These are phyloP conservation scores for Tenthredo scrophulariae DNA, from an alignment of 2,888 invertebrate genomes.

Conservation along the genomic window DNA sequence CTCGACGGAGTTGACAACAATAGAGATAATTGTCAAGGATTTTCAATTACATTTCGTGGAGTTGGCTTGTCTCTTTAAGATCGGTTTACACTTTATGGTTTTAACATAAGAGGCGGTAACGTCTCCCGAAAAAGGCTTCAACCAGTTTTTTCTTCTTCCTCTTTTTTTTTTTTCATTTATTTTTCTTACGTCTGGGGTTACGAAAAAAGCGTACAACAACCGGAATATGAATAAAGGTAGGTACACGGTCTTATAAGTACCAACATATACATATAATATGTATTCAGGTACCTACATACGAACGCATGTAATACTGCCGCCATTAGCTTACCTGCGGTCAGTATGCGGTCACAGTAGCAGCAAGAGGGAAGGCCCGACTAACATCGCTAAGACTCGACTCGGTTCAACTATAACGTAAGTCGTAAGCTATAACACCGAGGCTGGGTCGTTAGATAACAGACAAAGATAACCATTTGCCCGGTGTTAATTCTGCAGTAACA, in stretches of 20 bases:
- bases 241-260: slow-evolving; percentile 23
- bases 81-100: neutral
- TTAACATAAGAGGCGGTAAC: neutral
- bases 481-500: slow-evolving; percentile 54
- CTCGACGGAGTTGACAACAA: neutral
- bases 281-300: neutral
- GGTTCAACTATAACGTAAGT: slow-evolving; percentile 15
- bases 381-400: slow-evolving; percentile 39
- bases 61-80: slow-evolving; percentile 29
- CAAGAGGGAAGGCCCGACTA: neutral
- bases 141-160: neutral
- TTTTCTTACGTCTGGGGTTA: neutral
- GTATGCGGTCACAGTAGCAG: slow-evolving; percentile 38
- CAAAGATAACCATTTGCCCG: slow-evolving; percentile 53
- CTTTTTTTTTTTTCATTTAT: neutral
- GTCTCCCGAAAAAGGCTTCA: slow-evolving; percentile 3
- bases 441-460: slow-evolving; percentile 49
- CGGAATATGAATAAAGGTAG: neutral
- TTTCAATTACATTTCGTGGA: neutral
- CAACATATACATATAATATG: neutral
- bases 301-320: slow-evolving; percentile 20
- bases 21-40: slow-evolving; percentile 22
- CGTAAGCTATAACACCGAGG: slow-evolving; percentile 27
- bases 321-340: slow-evolving; percentile 51
- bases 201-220: neutral